phyloP scores from a whole-genome alignment of 2,888 invertebrate genomes.

The Chloromyia formosa region DNA sequence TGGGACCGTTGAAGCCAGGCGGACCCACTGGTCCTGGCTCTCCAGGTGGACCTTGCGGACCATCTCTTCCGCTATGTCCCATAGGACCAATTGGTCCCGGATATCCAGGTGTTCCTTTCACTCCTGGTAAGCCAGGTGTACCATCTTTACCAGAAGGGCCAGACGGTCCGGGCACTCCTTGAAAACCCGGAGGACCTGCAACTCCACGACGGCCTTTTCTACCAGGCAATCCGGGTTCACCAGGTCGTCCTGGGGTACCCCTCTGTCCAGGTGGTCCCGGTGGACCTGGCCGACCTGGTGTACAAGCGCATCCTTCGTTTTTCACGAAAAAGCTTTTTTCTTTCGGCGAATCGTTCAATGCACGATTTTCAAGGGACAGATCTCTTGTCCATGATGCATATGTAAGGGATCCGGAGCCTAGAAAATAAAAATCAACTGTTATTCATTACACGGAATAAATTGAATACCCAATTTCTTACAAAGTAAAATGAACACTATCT shows the following conservation, averaged over 20 bases:
- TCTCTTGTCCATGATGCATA: neutral
- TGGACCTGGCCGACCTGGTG: conserved; percentile 25
- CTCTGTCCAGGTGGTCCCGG: conserved; percentile 26
- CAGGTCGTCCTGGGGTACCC: neutral
- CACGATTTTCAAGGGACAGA: neutral
- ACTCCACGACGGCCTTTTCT: conserved; percentile 6
- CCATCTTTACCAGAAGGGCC: conserved; percentile 25
- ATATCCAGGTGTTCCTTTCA: conserved; percentile 5
- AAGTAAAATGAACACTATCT: neutral
- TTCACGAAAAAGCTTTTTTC: conserved; percentile 22
- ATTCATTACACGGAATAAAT: neutral
- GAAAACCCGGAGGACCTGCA: conserved; percentile 9
- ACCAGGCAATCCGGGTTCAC: conserved; percentile 9
- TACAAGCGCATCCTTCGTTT: neutral
- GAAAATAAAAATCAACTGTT: neutral
- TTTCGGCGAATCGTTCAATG: neutral
- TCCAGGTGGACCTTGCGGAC: conserved; percentile 28
- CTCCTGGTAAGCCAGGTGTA: neutral
- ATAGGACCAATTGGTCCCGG: conserved; percentile 19
- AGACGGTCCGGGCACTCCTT: neutral
- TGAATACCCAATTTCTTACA: conserved; percentile 4
- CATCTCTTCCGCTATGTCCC: conserved; percentile 16
- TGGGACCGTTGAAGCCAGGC: neutral
- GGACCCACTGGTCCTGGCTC: neutral
- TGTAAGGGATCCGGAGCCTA: neutral